Evolutionary conservation across 2,888 invertebrate species (phyloP).

Genomic region (Philonicus albiceps): DNA sequence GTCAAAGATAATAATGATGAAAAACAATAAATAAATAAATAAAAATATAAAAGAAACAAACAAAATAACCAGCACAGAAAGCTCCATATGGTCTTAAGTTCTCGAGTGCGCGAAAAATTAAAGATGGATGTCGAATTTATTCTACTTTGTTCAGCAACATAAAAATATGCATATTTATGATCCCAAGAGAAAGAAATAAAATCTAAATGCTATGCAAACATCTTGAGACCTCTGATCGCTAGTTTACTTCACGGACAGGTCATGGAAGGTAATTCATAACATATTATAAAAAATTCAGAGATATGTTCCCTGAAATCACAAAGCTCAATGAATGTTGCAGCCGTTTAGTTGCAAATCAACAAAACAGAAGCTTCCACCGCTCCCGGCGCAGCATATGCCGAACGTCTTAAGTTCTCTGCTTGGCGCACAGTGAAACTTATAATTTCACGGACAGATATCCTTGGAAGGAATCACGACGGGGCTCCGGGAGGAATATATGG

Average conservation of each 20-base stretch:
- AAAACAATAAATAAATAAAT: no score
- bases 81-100: no score
- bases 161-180: no score
- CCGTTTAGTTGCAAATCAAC: not conserved
- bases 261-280: no score
- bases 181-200: not conserved
- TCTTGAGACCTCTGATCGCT: not conserved
- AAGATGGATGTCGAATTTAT: no score
- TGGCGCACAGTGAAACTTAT: constrained; percentile 14
- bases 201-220: not conserved
- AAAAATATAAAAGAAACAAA: no score
- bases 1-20: no score
- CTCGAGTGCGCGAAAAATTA: no score
- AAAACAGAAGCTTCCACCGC: not conserved
- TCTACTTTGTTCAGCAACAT: no score
- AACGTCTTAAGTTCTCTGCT: constrained; percentile 8
- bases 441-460: constrained; percentile 28
- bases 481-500: not conserved
- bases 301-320: not conserved
- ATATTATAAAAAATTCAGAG: not conserved
- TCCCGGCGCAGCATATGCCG: not conserved
- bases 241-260: not conserved
- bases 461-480: not conserved
- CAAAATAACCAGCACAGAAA: no score
- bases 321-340: not conserved